Base-by-base conservation (phyloP, 1,140 invertebrate species). In the Ganaspis sp. region DNA sequence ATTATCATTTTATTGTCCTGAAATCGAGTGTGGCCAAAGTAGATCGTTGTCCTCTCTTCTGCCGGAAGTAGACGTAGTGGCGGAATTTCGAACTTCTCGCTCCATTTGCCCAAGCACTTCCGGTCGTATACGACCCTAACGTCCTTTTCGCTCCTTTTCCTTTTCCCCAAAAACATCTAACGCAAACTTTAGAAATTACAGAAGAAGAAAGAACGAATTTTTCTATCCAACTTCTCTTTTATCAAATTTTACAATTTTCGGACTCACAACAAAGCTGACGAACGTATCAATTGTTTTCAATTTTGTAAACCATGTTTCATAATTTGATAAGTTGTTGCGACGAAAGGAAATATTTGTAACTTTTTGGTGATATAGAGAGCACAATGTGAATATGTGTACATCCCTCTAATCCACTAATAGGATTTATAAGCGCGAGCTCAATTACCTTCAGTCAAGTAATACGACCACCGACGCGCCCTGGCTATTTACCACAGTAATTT, bases 371-470 rank as follows among this genome's bases (percentile, higher is more conserved):
- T 29, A 26, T 29, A 15, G 29, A 29, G 1, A 26, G 21, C 58
- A n/a, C 11, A 64, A 3, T 29, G 26, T 29, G 23, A 64, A 77
- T 81, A 76, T 83, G 80, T 75, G 79, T 74, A 72, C 84, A 75
- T 83, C 87, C 88, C 87, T 85, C 84, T 88, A 91, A 91, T 90
- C 90, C 87, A 88, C 85, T 91, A 91, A 91, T 90, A 89, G 90
- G 90, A 91, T 91, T 91, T 90, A 90, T 90, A 86, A 87, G 86
- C 83, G 84, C 83, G 84, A 86, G 89, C 90, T 90, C 89, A 86
- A 90, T 91, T 91, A 90, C 88, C 86, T 88, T 85, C 85, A 84
- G 83, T 90, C 86, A 85, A 87, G 86, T 85, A 85, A 88, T 86
- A 87, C 83, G 83, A 83, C 81, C 82, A 64, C 81, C 82, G 78